These are phyloP conservation scores for Echinops telfairi DNA, from an alignment of 2,113 vertebrate species.

Conservation along the genomic window DNA sequence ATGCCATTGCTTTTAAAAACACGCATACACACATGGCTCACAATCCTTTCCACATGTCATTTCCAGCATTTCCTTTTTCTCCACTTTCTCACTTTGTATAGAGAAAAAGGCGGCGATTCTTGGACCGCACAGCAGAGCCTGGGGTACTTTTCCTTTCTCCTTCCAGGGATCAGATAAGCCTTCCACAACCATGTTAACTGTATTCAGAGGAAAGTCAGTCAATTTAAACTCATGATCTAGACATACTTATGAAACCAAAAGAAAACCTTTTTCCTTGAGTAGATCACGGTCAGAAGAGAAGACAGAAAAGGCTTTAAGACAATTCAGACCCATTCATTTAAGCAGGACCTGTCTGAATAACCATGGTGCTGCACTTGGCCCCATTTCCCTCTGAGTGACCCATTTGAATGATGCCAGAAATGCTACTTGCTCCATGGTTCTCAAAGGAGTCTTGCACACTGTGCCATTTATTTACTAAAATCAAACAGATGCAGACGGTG, in stretches of 20 bases:
- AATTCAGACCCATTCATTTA: conserved; percentile 42
- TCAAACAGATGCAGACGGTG: conserved; percentile 48
- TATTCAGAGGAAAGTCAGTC: conserved; percentile 60
- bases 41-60: conserved; percentile 58
- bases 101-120: conserved; percentile 36
- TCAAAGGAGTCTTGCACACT: conserved; percentile 52
- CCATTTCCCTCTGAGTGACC: conserved; percentile 55
- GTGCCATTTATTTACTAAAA: conserved; percentile 41
- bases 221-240: conserved; percentile 43
- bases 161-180: conserved; percentile 38
- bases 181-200: neutral
- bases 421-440: conserved; percentile 49
- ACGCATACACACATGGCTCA: neutral
- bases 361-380: conserved; percentile 78
- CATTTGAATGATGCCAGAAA: conserved; percentile 50
- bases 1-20: conserved; percentile 60
- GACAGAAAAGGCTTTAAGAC: conserved; percentile 2
- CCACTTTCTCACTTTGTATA: neutral
- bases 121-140: neutral
- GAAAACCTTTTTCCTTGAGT: neutral
- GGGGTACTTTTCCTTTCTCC: conserved; percentile 38
- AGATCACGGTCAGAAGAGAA: conserved; percentile 38
- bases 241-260: conserved; percentile 36
- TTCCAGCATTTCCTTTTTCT: conserved; percentile 64
- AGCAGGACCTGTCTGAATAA: conserved; percentile 66